Evolutionary conservation across 2,113 vertebrate genomes (phyloP).

Genomic region (Vidua chalybeata): DNA sequence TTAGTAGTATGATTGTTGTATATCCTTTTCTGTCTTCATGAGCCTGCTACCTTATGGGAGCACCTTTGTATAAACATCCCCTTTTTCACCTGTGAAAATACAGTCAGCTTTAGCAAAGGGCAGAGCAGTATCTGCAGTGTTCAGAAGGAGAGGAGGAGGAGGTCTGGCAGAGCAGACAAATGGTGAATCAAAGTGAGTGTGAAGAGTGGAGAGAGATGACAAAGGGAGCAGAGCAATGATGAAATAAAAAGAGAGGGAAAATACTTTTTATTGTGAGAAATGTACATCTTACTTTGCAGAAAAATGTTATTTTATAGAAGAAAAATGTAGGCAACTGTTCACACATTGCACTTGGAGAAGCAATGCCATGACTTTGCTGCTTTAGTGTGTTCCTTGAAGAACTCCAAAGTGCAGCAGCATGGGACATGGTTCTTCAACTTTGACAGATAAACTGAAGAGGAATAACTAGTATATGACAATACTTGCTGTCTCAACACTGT

Average conservation of each 20-base stretch:
- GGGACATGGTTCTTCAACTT: background rate
- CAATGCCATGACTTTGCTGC: background rate
- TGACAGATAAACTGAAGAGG: background rate
- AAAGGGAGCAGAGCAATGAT: background rate
- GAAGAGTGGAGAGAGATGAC: background rate
- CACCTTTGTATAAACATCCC: background rate
- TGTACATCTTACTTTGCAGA: background rate
- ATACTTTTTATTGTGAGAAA: background rate
- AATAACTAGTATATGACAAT: background rate
- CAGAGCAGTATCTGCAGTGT: background rate
- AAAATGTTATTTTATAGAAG: background rate
- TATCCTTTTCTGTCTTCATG: background rate
- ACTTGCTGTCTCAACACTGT: background rate
- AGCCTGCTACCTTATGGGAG: background rate
- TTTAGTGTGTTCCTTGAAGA: background rate
- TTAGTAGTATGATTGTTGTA: background rate
- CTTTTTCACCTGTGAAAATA: background rate
- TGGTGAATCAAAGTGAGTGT: background rate
- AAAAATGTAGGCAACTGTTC: background rate
- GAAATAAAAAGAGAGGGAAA: background rate
- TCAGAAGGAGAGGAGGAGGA: background rate
- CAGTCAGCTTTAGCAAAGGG: background rate
- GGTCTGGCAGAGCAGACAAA: background rate
- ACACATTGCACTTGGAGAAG: background rate
- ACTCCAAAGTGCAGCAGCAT: background rate